Evolutionary conservation across 2,113 vertebrate species (phyloP).

Genomic region (Tichodroma muraria): DNA sequence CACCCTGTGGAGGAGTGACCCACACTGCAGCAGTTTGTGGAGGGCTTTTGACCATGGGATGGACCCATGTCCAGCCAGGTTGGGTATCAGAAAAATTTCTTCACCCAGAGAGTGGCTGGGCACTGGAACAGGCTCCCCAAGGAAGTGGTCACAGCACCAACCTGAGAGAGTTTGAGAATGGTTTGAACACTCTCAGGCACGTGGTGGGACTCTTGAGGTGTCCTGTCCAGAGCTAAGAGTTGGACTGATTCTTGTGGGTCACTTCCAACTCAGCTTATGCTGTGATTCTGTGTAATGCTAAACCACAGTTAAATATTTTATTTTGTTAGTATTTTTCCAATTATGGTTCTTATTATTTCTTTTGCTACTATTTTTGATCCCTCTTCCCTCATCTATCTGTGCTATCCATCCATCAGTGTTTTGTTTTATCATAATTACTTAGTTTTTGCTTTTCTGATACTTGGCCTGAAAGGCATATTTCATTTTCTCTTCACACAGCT

Average conservation of each 20-base stretch:
- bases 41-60: no score
- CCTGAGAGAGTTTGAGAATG: background rate
- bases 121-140: background rate
- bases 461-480: background rate
- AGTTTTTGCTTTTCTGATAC: background rate
- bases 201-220: background rate
- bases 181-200: background rate
- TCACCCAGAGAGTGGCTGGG: accelerated
- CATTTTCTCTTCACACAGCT: background rate
- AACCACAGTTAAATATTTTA: background rate
- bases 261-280: background rate
- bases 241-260: background rate
- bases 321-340: background rate
- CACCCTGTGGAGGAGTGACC: background rate
- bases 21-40: background rate
- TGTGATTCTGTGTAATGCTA: background rate
- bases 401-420: background rate
- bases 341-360: background rate
- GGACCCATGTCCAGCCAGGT: background rate
- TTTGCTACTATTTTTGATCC: background rate
- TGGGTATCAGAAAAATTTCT: background rate
- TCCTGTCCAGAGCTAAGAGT: background rate
- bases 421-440: background rate
- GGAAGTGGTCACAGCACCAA: background rate
- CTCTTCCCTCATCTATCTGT: background rate